Evolutionary conservation across 2,888 invertebrate genomes (phyloP), one percentile per base, ranked within the genome.

Genomic region (Lymantria dispar): DNA sequence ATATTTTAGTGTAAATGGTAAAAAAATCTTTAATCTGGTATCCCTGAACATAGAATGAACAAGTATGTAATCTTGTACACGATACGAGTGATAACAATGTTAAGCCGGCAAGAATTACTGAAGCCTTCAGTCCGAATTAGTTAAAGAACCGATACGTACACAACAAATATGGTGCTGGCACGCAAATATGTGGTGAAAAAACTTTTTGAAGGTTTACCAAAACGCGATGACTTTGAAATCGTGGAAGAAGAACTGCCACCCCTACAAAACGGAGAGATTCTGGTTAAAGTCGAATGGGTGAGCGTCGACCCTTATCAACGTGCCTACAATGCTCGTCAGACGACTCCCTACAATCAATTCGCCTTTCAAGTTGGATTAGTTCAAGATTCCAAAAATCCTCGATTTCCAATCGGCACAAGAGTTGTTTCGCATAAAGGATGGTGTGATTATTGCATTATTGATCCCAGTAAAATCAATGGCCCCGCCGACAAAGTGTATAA

Each of bases 391-490:
- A 94, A 93, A 64, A 89, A 94, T 70, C 62, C 87, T 0, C 76
- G 92, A 0, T 95, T 80, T 72, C 93, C 94, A 1, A 92, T 93
- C 8, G 95, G 94, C 0, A 88, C 89, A 45, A 80, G 91, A 67
- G 87, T 95, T 5, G 83, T 94, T 0, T 93, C 92, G 8, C 81
- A 92, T 62, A 87, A 92, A 50, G 75, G 75, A 10, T 73, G 96
- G 95, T 85, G 93, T 62, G 92, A 92, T 30, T 92, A 93, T 60
- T 47, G 87, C 89, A 1, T 72, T 14, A 54, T 67, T 12, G 50
- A 68, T 14, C 48, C 60, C 7, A 63, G 42, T 72, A 43, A 65
- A 56, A 37, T 54, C 39, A 38, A 56, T 45, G 47, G 60, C 0
- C 30, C 40, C 0, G 11, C 45, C 0, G 65, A 70, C 3, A 61